These are phyloP conservation scores for Cyprinodon brontotheroides DNA, from an alignment of 2,113 vertebrate species.

Conservation along the genomic window DNA sequence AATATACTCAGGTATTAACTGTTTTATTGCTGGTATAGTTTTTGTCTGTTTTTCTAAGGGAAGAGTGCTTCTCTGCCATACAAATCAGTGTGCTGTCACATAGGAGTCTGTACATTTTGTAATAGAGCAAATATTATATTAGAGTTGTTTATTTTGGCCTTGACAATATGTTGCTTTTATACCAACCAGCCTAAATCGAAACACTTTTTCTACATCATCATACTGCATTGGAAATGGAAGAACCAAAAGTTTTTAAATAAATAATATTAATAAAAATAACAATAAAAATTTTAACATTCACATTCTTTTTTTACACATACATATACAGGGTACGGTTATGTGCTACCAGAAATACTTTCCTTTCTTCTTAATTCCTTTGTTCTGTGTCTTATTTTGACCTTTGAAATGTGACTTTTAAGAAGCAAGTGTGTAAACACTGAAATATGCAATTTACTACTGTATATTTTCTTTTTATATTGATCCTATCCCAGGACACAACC, in stretches of 20 bases:
- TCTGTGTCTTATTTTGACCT: conserved; percentile 9
- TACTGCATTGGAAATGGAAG: neutral
- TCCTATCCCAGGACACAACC: neutral
- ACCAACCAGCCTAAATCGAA: conserved; percentile 13
- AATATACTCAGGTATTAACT: conserved; percentile 33
- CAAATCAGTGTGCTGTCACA: conserved; percentile 1
- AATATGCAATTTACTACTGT: conserved; percentile 9
- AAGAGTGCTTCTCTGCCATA: neutral
- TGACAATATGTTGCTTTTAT: conserved; percentile 48
- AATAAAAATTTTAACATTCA: neutral
- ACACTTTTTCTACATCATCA: neutral
- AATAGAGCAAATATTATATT: conserved; percentile 38
- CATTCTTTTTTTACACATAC: neutral
- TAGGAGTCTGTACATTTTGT: conserved; percentile 46
- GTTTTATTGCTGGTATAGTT: conserved; percentile 10
- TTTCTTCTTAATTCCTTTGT: neutral
- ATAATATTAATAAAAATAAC: neutral
- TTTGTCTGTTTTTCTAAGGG: neutral
- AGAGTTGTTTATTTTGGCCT: conserved; percentile 37
- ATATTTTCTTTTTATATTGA: conserved; percentile 19
- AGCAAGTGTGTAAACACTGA: conserved; percentile 20
- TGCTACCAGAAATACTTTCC: neutral
- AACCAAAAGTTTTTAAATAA: neutral
- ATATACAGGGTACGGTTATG: neutral
- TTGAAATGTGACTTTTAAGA: conserved; percentile 23